Conservation (phyloP, 2,888 invertebrate species). For the Agonopterix heracliana region DNA sequence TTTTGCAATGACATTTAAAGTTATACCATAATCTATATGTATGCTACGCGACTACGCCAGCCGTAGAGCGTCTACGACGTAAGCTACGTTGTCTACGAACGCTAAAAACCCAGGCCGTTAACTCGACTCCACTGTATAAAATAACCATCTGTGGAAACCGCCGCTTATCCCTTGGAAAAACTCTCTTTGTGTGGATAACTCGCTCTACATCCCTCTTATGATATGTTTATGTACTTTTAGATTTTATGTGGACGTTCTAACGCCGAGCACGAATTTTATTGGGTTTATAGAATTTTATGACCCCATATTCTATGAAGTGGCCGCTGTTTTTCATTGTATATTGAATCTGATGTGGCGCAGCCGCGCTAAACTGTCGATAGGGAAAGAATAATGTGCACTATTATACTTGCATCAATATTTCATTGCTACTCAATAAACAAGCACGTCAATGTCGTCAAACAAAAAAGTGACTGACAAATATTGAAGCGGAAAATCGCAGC, state of each 20-base stretch:
- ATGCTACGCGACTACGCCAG: conserved; percentile 3
- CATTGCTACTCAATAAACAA: background rate
- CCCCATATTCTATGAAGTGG: conserved; percentile 62
- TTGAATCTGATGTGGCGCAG: conserved; percentile 53
- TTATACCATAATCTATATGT: too few relatives aligned
- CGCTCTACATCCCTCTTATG: conserved; percentile 66
- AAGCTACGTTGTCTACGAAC: conserved; percentile 24
- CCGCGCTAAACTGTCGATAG: conserved; percentile 37
- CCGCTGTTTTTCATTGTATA: conserved; percentile 71
- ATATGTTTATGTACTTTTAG: conserved; percentile 76
- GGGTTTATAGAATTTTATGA: conserved; percentile 75
- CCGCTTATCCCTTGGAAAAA: conserved; percentile 67
- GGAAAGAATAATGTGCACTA: conserved; percentile 15
- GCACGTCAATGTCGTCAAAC: too few relatives aligned
- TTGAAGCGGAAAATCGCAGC: conserved; percentile 20
- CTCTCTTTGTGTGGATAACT: conserved; percentile 69
- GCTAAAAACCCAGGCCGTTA: conserved; percentile 55
- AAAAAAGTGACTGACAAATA: too few relatives aligned
- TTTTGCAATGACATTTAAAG: too few relatives aligned
- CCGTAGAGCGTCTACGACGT: conserved; percentile 28
- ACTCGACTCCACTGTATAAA: conserved; percentile 69
- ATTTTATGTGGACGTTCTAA: conserved; percentile 75
- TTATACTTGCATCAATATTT: conserved; percentile 4
- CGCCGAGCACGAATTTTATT: conserved; percentile 74
- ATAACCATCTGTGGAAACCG: conserved; percentile 71